Conservation (phyloP, 2,797 vertebrate genomes). For the Chiroxiphia lanceolata region DNA sequence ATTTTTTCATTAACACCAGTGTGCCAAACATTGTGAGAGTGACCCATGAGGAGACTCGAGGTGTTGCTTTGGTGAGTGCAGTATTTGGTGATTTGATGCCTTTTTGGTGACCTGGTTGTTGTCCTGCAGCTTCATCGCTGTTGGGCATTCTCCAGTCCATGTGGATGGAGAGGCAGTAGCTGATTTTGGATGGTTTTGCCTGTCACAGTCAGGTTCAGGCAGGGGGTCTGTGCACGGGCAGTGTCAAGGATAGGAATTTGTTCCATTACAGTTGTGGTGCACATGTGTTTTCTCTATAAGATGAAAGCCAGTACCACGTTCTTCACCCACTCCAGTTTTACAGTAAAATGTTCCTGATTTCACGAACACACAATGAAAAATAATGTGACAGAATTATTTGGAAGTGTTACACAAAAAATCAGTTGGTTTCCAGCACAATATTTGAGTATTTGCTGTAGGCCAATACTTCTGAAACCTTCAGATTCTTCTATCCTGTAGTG, state of each 20-base stretch:
- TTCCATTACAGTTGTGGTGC: not conserved
- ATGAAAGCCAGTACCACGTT: not conserved
- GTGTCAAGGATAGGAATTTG: not conserved
- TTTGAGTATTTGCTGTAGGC: not conserved
- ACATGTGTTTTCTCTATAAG: not conserved
- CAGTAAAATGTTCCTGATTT: not conserved
- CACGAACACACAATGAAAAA: not conserved
- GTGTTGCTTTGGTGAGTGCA: constrained; percentile 83
- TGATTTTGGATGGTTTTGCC: not conserved
- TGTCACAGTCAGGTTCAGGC: not conserved
- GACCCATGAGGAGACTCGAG: constrained; percentile 80
- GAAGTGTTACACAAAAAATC: not conserved
- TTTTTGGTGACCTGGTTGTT: not conserved
- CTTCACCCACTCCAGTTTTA: not conserved
- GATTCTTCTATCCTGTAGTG: not conserved
- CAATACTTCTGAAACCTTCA: not conserved
- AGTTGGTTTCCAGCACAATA: not conserved
- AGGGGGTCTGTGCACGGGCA: not conserved
- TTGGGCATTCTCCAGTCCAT: not conserved
- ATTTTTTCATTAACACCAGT: constrained; percentile 92
- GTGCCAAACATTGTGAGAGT: constrained; percentile 78
- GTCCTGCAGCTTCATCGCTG: not conserved
- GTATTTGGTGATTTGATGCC: not conserved
- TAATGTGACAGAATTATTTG: not conserved
- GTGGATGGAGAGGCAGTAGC: not conserved